Conservation (phyloP, 2,888 invertebrate species). For the Acrobasis consociella region DNA sequence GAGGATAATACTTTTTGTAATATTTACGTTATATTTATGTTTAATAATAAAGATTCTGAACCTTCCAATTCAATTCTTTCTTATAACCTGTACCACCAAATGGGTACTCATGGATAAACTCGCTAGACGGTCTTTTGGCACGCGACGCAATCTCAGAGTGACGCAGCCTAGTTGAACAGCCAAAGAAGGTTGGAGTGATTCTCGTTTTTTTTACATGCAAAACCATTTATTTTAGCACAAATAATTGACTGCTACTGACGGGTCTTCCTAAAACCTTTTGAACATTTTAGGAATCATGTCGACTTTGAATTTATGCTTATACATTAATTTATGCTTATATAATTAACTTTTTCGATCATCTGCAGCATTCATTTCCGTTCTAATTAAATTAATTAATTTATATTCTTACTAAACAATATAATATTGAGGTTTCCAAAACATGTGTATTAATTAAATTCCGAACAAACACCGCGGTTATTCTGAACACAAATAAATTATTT, state of each 20-base stretch:
- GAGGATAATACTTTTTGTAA: too few relatives aligned
- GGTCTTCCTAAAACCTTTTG: not conserved
- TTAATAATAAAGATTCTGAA: too few relatives aligned
- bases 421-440: not conserved
- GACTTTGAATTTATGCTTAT: too few relatives aligned
- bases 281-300: too few relatives aligned
- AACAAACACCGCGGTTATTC: not conserved
- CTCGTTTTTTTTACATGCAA: not conserved
- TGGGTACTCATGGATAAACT: constrained; percentile 22
- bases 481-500: not conserved
- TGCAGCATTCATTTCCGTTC: too few relatives aligned
- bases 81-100: constrained; percentile 6
- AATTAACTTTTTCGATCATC: too few relatives aligned
- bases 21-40: too few relatives aligned
- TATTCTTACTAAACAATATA: too few relatives aligned
- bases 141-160: constrained; percentile 30
- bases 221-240: not conserved
- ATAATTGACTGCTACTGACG: not conserved
- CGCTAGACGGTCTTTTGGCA: constrained; percentile 27
- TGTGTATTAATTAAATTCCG: not conserved
- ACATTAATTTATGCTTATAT: too few relatives aligned
- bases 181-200: constrained; percentile 1
- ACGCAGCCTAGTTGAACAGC: constrained; percentile 21
- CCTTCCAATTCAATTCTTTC: constrained; percentile 8
- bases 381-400: too few relatives aligned